Evolutionary conservation across 2,888 invertebrate genomes (phyloP).

Genomic region (Abscondita cerata): DNA sequence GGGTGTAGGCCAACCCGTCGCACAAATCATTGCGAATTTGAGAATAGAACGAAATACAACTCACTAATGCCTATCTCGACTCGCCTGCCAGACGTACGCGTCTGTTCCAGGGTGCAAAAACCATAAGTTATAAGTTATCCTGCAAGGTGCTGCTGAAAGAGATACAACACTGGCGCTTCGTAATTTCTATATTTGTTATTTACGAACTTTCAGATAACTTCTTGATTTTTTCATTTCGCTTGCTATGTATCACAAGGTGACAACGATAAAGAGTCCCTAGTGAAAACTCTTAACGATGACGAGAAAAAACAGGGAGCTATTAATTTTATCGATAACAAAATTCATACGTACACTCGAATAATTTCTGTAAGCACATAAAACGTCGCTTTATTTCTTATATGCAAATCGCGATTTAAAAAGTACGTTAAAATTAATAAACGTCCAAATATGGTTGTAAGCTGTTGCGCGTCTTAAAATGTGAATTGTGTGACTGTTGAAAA

Average conservation of each 20-base stretch:
- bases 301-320: conserved; percentile 49
- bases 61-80: conserved; percentile 40
- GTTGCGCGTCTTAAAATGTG: no score
- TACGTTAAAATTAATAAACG: no score
- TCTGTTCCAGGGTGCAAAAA: conserved; percentile 41
- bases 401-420: no score
- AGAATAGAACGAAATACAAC: conserved; percentile 43
- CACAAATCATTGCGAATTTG: conserved; percentile 53
- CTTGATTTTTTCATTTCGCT: conserved; percentile 45
- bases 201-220: conserved; percentile 46
- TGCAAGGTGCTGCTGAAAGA: conserved; percentile 44
- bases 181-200: conserved; percentile 47
- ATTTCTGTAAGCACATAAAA: conserved; percentile 15
- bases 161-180: conserved; percentile 39
- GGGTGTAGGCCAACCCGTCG: conserved; percentile 42
- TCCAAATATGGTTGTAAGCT: no score
- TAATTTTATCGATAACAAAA: conserved; percentile 52
- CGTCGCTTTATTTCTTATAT: background rate
- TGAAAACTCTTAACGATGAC: conserved; percentile 46
- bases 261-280: conserved; percentile 48
- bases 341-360: conserved; percentile 32
- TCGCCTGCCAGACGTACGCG: conserved; percentile 40
- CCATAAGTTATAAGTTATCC: conserved; percentile 44
- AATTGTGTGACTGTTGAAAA: no score
- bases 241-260: conserved; percentile 46